These are phyloP conservation scores for Leptodactylus fallax DNA, from an alignment of 2,797 vertebrate genomes.

Conservation along the genomic window DNA sequence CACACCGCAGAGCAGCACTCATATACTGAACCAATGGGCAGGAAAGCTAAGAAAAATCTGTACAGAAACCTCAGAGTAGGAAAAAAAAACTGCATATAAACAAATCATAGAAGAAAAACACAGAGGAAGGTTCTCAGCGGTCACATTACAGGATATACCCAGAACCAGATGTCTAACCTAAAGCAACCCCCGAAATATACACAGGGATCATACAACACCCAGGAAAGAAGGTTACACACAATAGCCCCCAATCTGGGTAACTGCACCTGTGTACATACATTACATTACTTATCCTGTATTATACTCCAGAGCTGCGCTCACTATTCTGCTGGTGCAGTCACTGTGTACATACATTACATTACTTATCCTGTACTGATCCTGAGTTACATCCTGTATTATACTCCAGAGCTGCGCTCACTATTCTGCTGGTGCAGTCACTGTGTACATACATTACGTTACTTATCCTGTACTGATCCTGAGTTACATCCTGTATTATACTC, in stretches of 20 bases:
- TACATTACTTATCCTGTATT: no score
- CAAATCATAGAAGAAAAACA: slow-evolving; percentile 7
- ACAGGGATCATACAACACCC: neutral
- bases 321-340: no score
- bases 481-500: no score
- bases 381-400: no score
- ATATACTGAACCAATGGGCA: neutral
- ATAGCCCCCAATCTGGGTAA: neutral
- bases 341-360: no score
- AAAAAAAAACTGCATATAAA: neutral
- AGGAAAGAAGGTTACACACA: neutral
- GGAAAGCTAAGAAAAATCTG: neutral
- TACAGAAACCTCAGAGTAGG: neutral
- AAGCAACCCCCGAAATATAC: neutral
- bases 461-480: no score
- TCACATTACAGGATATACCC: neutral
- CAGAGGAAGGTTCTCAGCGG: neutral
- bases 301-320: no score
- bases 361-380: no score
- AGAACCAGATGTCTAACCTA: slow-evolving; percentile 11
- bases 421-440: no score
- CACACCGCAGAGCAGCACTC: neutral
- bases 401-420: no score
- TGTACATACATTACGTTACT: no score
- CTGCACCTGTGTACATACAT: no score